A percentile compares a stretch with the other conserved stretches of the same genome.
These are phyloP conservation scores for Cosmia trapezina DNA, from an alignment of 2,888 invertebrate genomes.

Conservation along the genomic window DNA sequence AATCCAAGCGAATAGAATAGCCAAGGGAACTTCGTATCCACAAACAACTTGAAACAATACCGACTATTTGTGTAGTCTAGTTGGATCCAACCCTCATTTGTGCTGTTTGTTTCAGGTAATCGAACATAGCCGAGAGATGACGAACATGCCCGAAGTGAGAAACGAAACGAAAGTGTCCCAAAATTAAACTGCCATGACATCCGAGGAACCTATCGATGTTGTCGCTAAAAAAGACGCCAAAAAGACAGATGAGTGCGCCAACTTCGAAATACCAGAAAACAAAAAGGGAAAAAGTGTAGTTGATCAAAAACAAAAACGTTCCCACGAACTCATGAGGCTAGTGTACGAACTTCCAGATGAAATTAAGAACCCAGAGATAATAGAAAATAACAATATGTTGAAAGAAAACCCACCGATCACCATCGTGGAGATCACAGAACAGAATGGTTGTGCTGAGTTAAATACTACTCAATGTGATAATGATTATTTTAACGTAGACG, in stretches of 20 bases:
- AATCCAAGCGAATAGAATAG: slow-evolving; percentile 27
- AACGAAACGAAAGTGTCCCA: slow-evolving; percentile 63
- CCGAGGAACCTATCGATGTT: slow-evolving; percentile 86
- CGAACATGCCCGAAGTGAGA: slow-evolving; percentile 64
- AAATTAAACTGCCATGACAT: slow-evolving; percentile 84
- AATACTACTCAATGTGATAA: slow-evolving; percentile 79
- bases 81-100: slow-evolving; percentile 44
- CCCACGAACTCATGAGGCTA: slow-evolving; percentile 86
- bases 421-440: slow-evolving; percentile 86
- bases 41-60: slow-evolving; percentile 57
- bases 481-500: slow-evolving; percentile 77
- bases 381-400: slow-evolving; percentile 85
- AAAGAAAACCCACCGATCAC: slow-evolving; percentile 88
- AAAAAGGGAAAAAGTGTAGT: slow-evolving; percentile 76
- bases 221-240: slow-evolving; percentile 81
- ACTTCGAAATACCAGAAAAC: slow-evolving; percentile 78
- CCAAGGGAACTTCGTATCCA: slow-evolving; percentile 33
- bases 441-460: slow-evolving; percentile 87
- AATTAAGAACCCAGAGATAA: slow-evolving; percentile 74
- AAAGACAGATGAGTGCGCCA: slow-evolving; percentile 79
- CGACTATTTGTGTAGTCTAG: slow-evolving; percentile 38
- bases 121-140: slow-evolving; percentile 74
- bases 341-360: slow-evolving; percentile 88
- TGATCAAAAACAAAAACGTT: slow-evolving; percentile 74
- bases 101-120: slow-evolving; percentile 63